These are phyloP conservation scores for Pseudocheirus occidentalis DNA, from an alignment of 2,797 vertebrate genomes.

Conservation along the genomic window DNA sequence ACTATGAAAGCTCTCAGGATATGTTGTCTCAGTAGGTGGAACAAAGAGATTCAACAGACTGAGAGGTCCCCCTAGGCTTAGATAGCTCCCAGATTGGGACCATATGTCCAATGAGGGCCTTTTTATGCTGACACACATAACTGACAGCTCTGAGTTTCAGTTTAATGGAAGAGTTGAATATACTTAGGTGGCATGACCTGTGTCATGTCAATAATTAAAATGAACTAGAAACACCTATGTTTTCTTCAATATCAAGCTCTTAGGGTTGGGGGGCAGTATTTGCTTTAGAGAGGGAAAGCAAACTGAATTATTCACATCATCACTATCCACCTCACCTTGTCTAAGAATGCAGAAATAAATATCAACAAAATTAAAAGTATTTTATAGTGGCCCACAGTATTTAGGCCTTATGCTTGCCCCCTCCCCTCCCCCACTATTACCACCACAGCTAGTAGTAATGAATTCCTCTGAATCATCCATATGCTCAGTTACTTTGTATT, in stretches of 20 bases:
- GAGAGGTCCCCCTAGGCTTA: neutral
- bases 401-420: neutral
- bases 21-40: neutral
- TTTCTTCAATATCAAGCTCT: neutral
- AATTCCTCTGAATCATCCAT: neutral
- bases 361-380: neutral
- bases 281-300: neutral
- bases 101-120: neutral
- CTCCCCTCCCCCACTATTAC: neutral
- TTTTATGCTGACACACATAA: neutral
- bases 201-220: neutral
- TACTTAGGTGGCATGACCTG: neutral
- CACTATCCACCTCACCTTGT: neutral
- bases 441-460: neutral
- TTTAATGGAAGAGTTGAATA: neutral
- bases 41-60: neutral
- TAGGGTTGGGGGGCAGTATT: neutral
- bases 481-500: neutral
- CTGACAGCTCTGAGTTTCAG: neutral
- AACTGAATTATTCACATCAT: neutral
- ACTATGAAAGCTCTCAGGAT: neutral
- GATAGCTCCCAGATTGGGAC: neutral
- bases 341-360: neutral
- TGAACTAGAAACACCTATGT: neutral
- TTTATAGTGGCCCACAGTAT: neutral